phyloP scores from a whole-genome alignment of 2,888 invertebrate genomes.

The Shargacucullia verbasci region DNA sequence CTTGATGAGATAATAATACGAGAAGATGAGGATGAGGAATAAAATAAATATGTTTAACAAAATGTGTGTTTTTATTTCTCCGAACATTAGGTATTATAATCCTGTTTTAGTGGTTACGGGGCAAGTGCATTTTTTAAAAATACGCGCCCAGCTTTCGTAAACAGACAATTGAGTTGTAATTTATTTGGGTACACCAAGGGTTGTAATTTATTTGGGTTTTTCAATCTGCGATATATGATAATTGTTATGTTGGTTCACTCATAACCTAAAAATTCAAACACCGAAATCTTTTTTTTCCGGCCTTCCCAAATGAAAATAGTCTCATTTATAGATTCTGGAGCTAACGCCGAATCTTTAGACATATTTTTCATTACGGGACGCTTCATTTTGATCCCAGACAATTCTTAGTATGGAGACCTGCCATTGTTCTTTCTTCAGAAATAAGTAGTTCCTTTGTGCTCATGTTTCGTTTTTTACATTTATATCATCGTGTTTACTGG shows the following conservation, averaged over 20 bases:
- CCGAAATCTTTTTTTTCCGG: constrained; percentile 1
- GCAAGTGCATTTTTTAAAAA: not conserved
- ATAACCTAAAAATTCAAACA: constrained; percentile 1
- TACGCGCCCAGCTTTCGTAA: not conserved
- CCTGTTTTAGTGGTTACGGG: not conserved
- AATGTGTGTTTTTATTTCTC: too few species aligned
- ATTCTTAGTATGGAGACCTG: constrained; percentile 9
- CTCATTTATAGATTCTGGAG: constrained; percentile 7
- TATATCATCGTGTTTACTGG: too few species aligned
- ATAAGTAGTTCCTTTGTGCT: too few species aligned
- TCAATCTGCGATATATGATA: not conserved
- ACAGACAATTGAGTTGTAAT: not conserved
- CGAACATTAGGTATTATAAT: not conserved
- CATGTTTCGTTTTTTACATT: too few species aligned
- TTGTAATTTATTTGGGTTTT: not conserved
- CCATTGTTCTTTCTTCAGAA: constrained; percentile 8
- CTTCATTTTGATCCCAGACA: constrained; percentile 9
- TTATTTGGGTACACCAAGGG: not conserved
- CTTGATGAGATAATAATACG: too few species aligned
- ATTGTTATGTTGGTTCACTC: not conserved
- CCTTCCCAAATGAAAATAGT: constrained; percentile 6
- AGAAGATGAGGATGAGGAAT: too few species aligned
- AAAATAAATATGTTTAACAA: too few species aligned
- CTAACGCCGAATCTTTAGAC: constrained; percentile 9
- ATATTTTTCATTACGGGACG: constrained; percentile 8